Evolutionary conservation across 2,113 vertebrate species (phyloP), one percentile per base, ranked within the genome.

Genomic region (Colinus virginianus): DNA sequence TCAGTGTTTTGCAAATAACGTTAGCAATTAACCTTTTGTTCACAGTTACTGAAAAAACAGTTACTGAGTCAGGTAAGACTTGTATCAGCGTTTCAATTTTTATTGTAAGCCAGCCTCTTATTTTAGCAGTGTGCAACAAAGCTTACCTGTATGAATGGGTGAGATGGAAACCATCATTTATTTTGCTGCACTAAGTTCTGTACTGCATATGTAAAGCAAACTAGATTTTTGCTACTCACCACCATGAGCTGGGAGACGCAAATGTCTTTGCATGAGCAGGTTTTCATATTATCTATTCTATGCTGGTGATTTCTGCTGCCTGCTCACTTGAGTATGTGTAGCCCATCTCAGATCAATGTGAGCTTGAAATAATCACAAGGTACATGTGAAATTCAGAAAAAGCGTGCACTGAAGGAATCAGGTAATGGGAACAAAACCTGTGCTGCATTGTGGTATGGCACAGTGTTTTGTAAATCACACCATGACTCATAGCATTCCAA

Each of bases 291-390:
- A 70, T 91, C 32, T 80, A 78, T 87, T 5, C 0, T 63, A 58
- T 1, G 8, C 77, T 3, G 45, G 4, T 71, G 89, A 96, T 91
- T 96, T 84, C 5, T 2, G 23, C 22, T 16, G 18, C 72, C 87
- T 87, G 75, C 48, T 89, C 17, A 0, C 28, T 45, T 93, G 51
- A 78, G 68, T 62, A 92, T 96, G 71, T 90, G 92, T 88, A 87
- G 88, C 87, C 78, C 91, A 82, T 51, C 23, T 20, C 38, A 15
- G 78, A 95, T 93, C 96, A 96, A 91, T 42, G 2, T 34, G 46
- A 97, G 79, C 80, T 87, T 96, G 80, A 95, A 97, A 97, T 96
- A 93, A 94, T 86, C 92, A 84, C 76, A 55, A 93, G 40, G 74
- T 71, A 87, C 64, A 36, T 75, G 28, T 34, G 43, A 86, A 92